These are phyloP conservation scores for Dascillus cervinus DNA, from an alignment of 2,888 invertebrate genomes.

Conservation along the genomic window DNA sequence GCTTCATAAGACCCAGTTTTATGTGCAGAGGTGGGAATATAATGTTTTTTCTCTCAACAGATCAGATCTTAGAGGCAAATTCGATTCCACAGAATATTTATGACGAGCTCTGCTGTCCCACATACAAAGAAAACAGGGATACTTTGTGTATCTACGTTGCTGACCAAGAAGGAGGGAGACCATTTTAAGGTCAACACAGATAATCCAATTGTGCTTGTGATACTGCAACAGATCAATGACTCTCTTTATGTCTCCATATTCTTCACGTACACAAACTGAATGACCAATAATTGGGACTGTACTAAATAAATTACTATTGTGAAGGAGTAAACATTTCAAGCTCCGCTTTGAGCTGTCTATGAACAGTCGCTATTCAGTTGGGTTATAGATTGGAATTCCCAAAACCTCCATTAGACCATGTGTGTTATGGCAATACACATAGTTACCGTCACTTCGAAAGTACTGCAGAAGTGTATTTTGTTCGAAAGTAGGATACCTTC, in stretches of 20 bases:
- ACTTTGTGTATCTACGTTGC: conserved; percentile 23
- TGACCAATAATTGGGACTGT: conserved; percentile 1
- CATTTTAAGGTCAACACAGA: conserved; percentile 14
- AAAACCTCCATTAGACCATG: background rate
- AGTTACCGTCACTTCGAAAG: background rate
- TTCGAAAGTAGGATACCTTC: conserved; percentile 1
- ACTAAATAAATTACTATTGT: conserved; percentile 1
- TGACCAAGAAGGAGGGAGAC: conserved; percentile 18
- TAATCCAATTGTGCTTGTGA: conserved; percentile 1
- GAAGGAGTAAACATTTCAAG: conserved; percentile 1
- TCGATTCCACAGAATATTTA: conserved; percentile 15
- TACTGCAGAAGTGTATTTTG: too few relatives aligned
- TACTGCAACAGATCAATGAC: background rate
- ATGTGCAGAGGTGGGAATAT: conserved; percentile 9
- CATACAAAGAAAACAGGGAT: conserved; percentile 21
- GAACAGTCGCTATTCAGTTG: conserved; percentile 1
- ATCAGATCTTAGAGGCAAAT: conserved; percentile 12
- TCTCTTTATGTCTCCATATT: background rate
- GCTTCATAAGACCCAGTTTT: too few relatives aligned
- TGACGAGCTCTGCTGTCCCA: conserved; percentile 22
- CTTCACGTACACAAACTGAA: background rate
- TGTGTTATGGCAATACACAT: conserved; percentile 1
- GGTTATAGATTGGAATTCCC: conserved; percentile 1
- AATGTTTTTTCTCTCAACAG: conserved; percentile 8
- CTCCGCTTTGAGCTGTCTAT: conserved; percentile 1